Base-by-base conservation (phyloP, 1,140 invertebrate genomes). In the Pristionchus pacificus region DNA sequence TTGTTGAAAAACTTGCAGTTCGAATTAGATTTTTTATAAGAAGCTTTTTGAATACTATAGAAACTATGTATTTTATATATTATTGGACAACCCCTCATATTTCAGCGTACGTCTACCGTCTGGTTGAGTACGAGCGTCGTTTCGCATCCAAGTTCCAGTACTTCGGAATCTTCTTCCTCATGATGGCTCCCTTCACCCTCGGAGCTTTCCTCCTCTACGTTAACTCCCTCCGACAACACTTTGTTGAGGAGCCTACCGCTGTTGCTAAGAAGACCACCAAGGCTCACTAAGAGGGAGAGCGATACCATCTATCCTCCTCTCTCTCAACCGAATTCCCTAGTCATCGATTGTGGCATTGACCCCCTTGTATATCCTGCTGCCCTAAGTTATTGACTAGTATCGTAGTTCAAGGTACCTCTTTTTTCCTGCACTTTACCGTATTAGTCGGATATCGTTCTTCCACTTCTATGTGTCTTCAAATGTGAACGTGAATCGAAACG, bases 81-180 rank as follows among this genome's bases (percentile, higher is more conserved):
- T n/a, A n/a, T n/a, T n/a, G n/a, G n/a, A n/a, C n/a, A n/a, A n/a
- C n/a, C n/a, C n/a, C n/a, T n/a, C n/a, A 49, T 15, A 24, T 82
- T 80, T 57, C 49, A 81, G 80, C 82, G 28, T 77, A 91, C 61
- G 96, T 99, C 85, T 92, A 96, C 75, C 91, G 93, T 27, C 93
- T 91, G 86, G 91, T 91, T 81, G 95, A 98, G 85, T 99, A 93
- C 84, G 93, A 98, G 85, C 92, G 95, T 84, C 93, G 93, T 84
- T 99, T 98, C 87, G 68, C 97, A 94, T 66, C 94, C 93, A 33
- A 95, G 97, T 87, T 90, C 93, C 81, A 91, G 91, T 94, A 98
- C 84, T 99, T 95, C 95, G 87, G 90, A 61, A 92, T 93, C 31
- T 98, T 98, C 86, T 93, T 92, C 67, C 89, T 97, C 6, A 96